Base-by-base conservation (phyloP, 2,797 vertebrate genomes). In the Spinus olivaceus region DNA sequence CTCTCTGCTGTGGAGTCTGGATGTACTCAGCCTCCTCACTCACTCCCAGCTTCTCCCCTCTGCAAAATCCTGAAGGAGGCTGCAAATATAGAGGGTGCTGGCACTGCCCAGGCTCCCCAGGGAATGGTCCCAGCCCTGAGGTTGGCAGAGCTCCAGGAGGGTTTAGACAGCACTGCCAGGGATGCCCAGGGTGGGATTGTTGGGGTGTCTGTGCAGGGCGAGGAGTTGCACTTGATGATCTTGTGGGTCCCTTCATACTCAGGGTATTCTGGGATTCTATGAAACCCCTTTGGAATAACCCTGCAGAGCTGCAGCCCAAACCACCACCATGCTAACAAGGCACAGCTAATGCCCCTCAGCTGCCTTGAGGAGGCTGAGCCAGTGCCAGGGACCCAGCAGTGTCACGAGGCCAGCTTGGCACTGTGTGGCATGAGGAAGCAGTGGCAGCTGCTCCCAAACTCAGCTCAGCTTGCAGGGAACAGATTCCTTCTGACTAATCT, bases 81-180 rank as follows among this genome's bases (percentile, higher is more conserved):
- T 74, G 35, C 51, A 67, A 46, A 41, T 54, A 14, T 8, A 42
- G 41, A 61, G 41, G 27, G 18, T 54, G 17, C 1, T 17, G 19
- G 47, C 47, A 74, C 47, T 74, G 41, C 3, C 12, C 69, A 67
- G 77, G 47, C 3, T 81, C 21, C 77, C 15, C 47, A 54, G 41
- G 35, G 19, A 74, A 53, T 35, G 35, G 14, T 8, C 54, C 2
- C 0, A 0, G 39, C 7, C 33, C 41, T 0, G 0, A 74, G 41
- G 32, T 35, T 81, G 25, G 18, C 63, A 49, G 41, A 74, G 35
- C 23, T 69, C 47, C 47, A 47, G 47, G 22, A 67, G 10, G 0
- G 0, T 32, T 74, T 67, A 41, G 25, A 24, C 13, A 42, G 0
- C 0, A 0, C 33, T 67, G 2, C 13, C 30, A 67, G 53, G 39